Percentiles rank a stretch among this genome's conserved stretches.
Evolutionary conservation across 2,797 vertebrate genomes (phyloP).

Genomic region (Pyrocephalus nanus): DNA sequence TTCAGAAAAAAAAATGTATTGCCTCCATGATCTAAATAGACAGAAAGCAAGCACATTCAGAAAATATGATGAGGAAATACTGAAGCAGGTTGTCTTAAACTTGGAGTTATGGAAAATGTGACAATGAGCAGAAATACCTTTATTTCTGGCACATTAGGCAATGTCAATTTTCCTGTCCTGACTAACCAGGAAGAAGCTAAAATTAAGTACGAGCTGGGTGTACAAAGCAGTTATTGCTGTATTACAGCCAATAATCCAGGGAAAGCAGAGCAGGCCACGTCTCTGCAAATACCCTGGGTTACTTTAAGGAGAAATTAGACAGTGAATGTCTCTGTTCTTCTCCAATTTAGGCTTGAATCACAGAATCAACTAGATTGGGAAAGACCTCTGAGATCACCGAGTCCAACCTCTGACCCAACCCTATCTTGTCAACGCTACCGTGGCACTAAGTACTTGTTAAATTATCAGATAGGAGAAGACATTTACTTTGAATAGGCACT

Average conservation of each 20-base stretch:
- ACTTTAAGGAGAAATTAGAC: background rate
- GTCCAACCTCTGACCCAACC: too few species aligned
- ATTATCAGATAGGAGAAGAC: background rate
- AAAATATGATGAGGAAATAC: background rate
- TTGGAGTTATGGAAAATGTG: background rate
- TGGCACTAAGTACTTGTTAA: background rate
- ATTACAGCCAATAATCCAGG: background rate
- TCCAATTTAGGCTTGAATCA: background rate
- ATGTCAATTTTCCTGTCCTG: background rate
- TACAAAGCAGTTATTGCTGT: background rate
- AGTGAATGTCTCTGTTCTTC: background rate
- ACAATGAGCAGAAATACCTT: background rate
- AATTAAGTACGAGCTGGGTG: background rate
- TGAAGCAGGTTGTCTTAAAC: background rate
- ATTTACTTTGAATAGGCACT: background rate
- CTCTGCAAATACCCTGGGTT: background rate
- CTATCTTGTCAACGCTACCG: too few species aligned
- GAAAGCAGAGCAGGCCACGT: background rate
- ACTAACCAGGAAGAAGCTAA: background rate
- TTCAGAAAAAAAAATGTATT: background rate
- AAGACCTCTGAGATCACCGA: too few species aligned
- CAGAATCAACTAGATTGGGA: too few species aligned
- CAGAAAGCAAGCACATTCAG: background rate
- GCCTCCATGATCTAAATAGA: background rate
- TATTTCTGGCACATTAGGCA: background rate